Base-by-base conservation (phyloP, 2,797 vertebrate genomes). In the Ficedula albicollis region DNA sequence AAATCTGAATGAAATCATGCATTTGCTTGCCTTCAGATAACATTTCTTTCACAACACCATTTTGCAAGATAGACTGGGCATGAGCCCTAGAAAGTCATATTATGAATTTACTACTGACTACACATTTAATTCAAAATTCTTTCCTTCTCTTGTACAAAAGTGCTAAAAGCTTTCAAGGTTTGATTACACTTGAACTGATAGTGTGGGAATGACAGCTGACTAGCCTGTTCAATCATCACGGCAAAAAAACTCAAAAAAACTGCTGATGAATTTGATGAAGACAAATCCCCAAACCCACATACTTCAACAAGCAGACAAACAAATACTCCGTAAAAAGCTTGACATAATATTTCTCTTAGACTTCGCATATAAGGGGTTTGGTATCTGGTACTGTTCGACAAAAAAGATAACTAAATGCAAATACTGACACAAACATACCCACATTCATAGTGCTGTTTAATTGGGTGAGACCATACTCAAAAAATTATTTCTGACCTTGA, bases 1-100 rank as follows among this genome's bases (percentile, higher is more conserved):
- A 89, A 92, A 94, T 89, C 79, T 95, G 84, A 76, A 76, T 14
- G 41, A 82, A 78, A 84, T 63, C 1, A 39, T 56, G 20, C n/a
- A 63, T 63, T 90, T 84, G 7, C 14, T 64, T 80, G 38, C 77
- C 60, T 83, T 89, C 15, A 62, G 39, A 70, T 41, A 80, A 46
- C 23, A 62, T 48, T 92, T 55, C 23, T 82, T 89, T 84, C 39
- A 68, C 39, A 69, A 29, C 10, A 34, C 9, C 11, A 12, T 68
- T 94, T 84, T 89, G 9, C 30, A 79, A 76, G 66, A 82, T 17
- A 85, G 55, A 59, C 54, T 54, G 25, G 6, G 32, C 10, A 68
- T 16, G 12, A 86, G 29, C 21, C 67, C 13, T 56, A 63, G 70
- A 91, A 90, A 76, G 67, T 76, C 10, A 3, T 58, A 41, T 20